Evolutionary conservation across 2,888 invertebrate genomes (phyloP), one percentile per base, ranked within the genome.

Genomic region (Leucozona laternaria): DNA sequence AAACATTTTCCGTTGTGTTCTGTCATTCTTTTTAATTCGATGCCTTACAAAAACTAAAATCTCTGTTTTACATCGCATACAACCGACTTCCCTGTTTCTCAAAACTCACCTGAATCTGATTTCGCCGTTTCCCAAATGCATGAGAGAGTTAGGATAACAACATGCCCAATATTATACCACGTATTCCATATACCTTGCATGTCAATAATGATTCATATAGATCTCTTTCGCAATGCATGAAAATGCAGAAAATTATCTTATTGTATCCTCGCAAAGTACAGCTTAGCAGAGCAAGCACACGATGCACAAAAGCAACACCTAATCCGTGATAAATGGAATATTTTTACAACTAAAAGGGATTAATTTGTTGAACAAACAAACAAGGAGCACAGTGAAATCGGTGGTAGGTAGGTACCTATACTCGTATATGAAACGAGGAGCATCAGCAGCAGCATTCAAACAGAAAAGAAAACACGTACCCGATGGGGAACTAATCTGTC

Each of bases 301-400:
- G 66, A 77, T 81, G 70, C 73, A 62, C 85, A 78, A 70, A 82
- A 79, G 79, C 82, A 82, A 81, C 87, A 87, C 79, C 82, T 83
- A 87, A 87, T 76, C 87, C 87, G 79, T 87, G 87, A 87, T 87
- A 87, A 87, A 87, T 87, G 83, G 79, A 83, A 87, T 87, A 83
- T 87, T 87, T 87, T 87, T 87, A 83, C 87, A 87, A 83, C 79
- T 83, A 83, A 87, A 83, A 83, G 82, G 83, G 87, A 87, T 87
- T 87, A 87, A 87, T 87, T 87, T 87, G 87, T 83, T 83, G 83
- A 87, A 72, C 79, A 83, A 83, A 83, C 79, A 82, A 87, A 79
- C 79, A 83, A 62, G 68, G 77, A 70, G 50, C 37, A 37, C 25
- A 37, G 17, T 20, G n/a, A 43, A 34, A 31, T 22, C 50, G 15